Conservation (phyloP, 1,140 invertebrate species). For the Trinorchestia longiramus region DNA sequence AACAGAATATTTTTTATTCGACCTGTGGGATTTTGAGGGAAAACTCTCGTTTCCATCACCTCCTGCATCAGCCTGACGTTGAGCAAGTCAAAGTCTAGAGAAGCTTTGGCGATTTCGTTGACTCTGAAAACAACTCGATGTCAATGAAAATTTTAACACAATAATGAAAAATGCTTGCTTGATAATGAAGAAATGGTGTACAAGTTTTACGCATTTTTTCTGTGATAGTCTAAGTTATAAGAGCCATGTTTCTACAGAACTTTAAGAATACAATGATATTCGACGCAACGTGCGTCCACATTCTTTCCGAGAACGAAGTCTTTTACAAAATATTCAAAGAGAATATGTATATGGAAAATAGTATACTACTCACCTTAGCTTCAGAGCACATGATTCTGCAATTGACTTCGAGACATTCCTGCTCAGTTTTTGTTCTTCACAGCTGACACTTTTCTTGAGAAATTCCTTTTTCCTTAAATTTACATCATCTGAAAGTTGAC, state of each 20-base stretch:
- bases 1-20: constrained; percentile 6
- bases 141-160: background rate
- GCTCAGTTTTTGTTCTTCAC: background rate
- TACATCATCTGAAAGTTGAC: background rate
- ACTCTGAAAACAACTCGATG: background rate
- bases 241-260: no score
- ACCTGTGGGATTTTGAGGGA: background rate
- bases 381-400: background rate
- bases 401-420: background rate
- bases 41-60: background rate
- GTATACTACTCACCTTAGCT: constrained; percentile 5
- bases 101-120: background rate
- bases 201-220: no score
- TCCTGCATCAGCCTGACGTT: background rate
- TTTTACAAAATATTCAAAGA: background rate
- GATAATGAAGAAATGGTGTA: no score
- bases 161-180: background rate
- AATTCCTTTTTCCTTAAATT: background rate
- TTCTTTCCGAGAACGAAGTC: no score
- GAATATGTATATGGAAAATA: background rate
- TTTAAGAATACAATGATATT: no score
- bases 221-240: no score
- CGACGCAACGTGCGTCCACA: no score
- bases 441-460: background rate
- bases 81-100: background rate